phyloP scores from a whole-genome alignment of 2,888 invertebrate genomes.

The Capitulum mitella region DNA sequence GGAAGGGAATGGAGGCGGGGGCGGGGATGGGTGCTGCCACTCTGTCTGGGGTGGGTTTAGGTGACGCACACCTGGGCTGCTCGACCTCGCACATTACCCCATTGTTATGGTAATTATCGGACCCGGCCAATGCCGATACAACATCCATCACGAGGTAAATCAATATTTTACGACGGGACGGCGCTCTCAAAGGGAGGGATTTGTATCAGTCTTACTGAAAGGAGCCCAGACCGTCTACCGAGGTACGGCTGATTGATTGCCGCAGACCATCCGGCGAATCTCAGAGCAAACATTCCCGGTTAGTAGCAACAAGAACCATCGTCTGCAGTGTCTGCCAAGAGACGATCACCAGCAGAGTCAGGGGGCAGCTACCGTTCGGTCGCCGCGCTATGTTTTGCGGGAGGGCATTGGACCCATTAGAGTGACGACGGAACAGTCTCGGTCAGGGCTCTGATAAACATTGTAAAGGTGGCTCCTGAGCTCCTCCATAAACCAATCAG shows the following conservation, averaged over 20 bases:
- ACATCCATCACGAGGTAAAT: constrained; percentile 7
- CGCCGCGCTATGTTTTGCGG: too few species aligned
- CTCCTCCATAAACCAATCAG: constrained; percentile 3
- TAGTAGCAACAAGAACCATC: too few species aligned
- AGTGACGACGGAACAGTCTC: too few species aligned
- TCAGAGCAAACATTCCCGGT: background rate
- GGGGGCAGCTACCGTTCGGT: too few species aligned
- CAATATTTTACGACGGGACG: constrained; percentile 20
- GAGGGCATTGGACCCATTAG: too few species aligned
- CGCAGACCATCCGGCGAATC: background rate
- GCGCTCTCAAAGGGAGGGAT: background rate
- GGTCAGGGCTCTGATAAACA: too few species aligned
- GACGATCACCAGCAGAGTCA: too few species aligned
- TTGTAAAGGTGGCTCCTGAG: background rate
- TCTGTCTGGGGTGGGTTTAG: background rate
- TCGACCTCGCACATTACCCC: background rate
- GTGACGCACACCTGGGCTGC: constrained; percentile 2
- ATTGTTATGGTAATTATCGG: background rate
- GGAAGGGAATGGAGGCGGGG: too few species aligned
- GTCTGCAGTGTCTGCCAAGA: too few species aligned
- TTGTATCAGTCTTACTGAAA: background rate
- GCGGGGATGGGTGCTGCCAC: background rate
- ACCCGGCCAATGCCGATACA: background rate
- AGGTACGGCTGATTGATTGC: background rate
- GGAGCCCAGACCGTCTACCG: too few species aligned